Conservation (phyloP, 2,797 vertebrate genomes). For the Tympanoctomys barrerae region DNA sequence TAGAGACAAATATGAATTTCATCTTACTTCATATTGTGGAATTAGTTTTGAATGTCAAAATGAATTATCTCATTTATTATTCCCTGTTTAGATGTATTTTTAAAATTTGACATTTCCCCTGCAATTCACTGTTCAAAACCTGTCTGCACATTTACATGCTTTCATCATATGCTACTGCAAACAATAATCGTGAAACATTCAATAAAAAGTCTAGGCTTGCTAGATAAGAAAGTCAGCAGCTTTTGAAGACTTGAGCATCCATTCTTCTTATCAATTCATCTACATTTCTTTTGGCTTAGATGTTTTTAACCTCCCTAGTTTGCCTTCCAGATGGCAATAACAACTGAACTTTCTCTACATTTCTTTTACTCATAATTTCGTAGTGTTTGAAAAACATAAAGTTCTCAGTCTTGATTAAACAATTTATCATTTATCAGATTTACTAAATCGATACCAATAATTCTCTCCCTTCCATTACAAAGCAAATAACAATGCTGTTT, state of each 20-base stretch:
- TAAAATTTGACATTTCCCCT: conserved; percentile 75
- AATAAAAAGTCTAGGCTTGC: conserved; percentile 69
- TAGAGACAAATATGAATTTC: conserved; percentile 66
- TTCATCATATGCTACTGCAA: conserved; percentile 68
- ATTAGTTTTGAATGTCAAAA: conserved; percentile 48
- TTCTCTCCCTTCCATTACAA: conserved; percentile 34
- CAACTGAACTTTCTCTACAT: conserved; percentile 81
- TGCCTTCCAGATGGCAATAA: conserved; percentile 81
- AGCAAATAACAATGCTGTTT: conserved; percentile 71
- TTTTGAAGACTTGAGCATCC: conserved; percentile 78
- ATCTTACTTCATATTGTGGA: conserved; percentile 64
- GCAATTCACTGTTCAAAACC: conserved; percentile 68
- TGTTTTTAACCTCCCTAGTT: conserved; percentile 78
- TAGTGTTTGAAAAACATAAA: conserved; percentile 70
- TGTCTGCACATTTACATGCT: conserved; percentile 64
- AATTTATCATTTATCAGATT: conserved; percentile 78
- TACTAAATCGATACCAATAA: conserved; percentile 72
- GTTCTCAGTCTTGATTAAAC: conserved; percentile 65
- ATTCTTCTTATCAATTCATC: conserved; percentile 68
- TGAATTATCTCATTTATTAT: conserved; percentile 68
- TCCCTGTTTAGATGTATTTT: conserved; percentile 76
- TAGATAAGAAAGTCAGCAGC: conserved; percentile 74
- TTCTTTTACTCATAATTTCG: conserved; percentile 79
- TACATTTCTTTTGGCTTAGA: conserved; percentile 77
- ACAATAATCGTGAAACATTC: conserved; percentile 75